Evolutionary conservation across 1,140 invertebrate species (phyloP), one percentile per base, ranked within the genome.

Genomic region (Vanessa tameamea): DNA sequence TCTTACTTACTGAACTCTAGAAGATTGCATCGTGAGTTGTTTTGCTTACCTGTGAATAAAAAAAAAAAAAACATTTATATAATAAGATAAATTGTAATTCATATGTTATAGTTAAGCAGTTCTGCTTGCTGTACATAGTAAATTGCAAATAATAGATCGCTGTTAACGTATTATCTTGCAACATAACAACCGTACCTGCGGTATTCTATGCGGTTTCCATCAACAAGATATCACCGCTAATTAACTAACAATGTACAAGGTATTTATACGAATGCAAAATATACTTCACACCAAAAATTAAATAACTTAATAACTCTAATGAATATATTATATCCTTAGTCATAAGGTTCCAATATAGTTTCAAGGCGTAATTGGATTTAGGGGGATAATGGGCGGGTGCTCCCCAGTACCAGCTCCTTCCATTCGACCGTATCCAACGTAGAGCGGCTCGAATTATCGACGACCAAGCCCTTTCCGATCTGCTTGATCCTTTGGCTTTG

Each of bases 21-120:
- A 43, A 43, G 37, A 43, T 43, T 43, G 37, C 37, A 9, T 43
- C 12, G 13, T 3, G 11, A 15, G 53, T 20, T 12, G 53, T 43
- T 55, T 69, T 4, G 31, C 69, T 72, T 64, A 72, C 69, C 69
- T 72, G 69, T 61, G 64, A 72, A 64, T 15, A 64, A 64, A 43
- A 53, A 16, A n/a, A 64, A 64, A 3, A 67, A 15, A 31, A 59
- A n/a, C n/a, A n/a, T n/a, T n/a, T n/a, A n/a, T n/a, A n/a, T n/a
- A 31, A 23, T 61, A 1, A 37, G 12, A 16, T 11, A 16, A 11
- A 15, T 13, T 8, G 14, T 61, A 23, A 61, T 61, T 16, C 14
- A n/a, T n/a, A 37, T 61, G 7, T n/a, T 61, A 37, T 37, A 11
- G 2, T 11, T 37, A 5, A 15, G 0, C 14, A 15, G 48, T 14